phyloP scores from a whole-genome alignment of 2,888 invertebrate genomes.

The Drosophila sordidula region DNA sequence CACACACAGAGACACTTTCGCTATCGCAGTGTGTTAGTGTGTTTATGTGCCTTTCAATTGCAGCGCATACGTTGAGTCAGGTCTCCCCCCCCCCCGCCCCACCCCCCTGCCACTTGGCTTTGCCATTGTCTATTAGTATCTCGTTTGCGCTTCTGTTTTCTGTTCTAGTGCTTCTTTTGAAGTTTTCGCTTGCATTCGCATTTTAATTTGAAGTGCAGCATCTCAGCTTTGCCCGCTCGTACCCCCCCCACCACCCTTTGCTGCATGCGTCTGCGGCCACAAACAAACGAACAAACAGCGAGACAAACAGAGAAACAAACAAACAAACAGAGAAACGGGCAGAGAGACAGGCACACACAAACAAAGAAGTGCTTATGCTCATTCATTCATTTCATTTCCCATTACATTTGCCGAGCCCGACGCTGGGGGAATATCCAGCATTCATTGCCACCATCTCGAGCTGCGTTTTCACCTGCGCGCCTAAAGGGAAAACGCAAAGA shows the following conservation, averaged over 20 bases:
- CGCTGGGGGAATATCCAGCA: conserved; percentile 18
- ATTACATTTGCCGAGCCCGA: conserved; percentile 61
- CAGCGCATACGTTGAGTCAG: conserved; percentile 47
- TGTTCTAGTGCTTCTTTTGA: conserved; percentile 80
- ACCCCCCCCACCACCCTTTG: neutral
- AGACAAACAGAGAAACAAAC: conserved; percentile 4
- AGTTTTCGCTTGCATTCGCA: conserved; percentile 81
- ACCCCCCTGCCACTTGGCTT: conserved; percentile 36
- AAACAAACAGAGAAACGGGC: conserved; percentile 1
- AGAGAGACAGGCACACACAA: conserved; percentile 37
- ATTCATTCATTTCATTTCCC: conserved; percentile 81
- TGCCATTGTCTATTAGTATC: conserved; percentile 80
- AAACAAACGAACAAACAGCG: conserved; percentile 52
- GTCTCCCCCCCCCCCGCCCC: conserved; percentile 4
- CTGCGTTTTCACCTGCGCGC: conserved; percentile 53
- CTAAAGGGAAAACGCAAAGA: conserved; percentile 62
- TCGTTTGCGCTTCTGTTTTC: conserved; percentile 79
- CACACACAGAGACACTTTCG: conserved; percentile 65
- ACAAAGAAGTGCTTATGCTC: conserved; percentile 79
- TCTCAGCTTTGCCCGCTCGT: conserved; percentile 51
- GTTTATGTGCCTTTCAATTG: conserved; percentile 72
- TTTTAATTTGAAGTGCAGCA: conserved; percentile 81
- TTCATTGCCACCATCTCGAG: conserved; percentile 48
- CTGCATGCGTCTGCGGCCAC: conserved; percentile 62
- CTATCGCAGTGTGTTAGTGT: conserved; percentile 76